Evolutionary conservation across 2,797 vertebrate genomes (phyloP).

Genomic region (Cuniculus paca): DNA sequence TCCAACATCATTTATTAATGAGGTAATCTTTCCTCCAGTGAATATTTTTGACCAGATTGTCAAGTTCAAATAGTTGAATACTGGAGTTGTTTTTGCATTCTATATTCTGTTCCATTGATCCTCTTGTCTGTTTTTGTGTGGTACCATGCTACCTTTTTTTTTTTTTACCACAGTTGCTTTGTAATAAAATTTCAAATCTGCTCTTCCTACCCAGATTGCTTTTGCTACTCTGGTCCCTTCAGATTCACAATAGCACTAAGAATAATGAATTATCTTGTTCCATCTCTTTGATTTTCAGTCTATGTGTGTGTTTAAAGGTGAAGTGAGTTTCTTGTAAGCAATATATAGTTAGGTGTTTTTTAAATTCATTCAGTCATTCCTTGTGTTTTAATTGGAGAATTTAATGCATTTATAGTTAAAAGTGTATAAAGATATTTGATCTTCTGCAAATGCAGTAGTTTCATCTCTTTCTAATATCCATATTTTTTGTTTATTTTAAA

Average conservation of each 20-base stretch:
- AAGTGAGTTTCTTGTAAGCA: not conserved
- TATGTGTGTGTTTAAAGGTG: not conserved
- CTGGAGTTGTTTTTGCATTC: not conserved
- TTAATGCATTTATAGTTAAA: not conserved
- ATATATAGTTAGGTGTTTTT: not conserved
- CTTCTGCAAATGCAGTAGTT: conserved; percentile 4
- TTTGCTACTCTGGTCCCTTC: not conserved
- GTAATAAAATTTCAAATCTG: not conserved
- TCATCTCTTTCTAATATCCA: conserved; percentile 9
- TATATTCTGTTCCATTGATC: too few relatives aligned
- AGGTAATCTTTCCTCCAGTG: not conserved
- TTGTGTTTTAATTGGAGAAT: not conserved
- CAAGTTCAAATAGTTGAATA: not conserved
- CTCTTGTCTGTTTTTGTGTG: too few relatives aligned
- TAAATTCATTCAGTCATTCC: not conserved
- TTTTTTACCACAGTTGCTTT: not conserved
- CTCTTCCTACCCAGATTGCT: not conserved
- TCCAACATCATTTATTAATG: not conserved
- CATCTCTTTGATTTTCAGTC: not conserved
- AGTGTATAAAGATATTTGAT: not conserved
- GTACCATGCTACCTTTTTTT: not conserved
- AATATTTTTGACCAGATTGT: not conserved
- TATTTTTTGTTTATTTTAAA: conserved; percentile 36
- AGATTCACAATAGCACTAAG: not conserved
- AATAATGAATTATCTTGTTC: not conserved